Evolutionary conservation across 2,797 vertebrate species (phyloP).

Genomic region (Vultur gryphus): DNA sequence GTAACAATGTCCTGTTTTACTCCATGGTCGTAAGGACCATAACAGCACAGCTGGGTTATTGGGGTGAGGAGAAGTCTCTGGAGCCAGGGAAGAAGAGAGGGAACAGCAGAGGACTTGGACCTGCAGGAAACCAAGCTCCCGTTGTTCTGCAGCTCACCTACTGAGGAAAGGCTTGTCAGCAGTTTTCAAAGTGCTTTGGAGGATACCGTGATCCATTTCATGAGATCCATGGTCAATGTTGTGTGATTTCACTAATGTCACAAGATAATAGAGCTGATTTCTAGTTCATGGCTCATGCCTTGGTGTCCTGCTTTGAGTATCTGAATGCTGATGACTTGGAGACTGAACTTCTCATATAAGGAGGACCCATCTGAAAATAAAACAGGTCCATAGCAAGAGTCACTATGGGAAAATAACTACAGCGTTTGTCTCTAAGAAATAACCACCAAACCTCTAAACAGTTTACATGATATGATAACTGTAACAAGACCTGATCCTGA

Average conservation of each 20-base stretch:
- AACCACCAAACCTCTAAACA: neutral
- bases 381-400: neutral
- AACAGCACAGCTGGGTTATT: neutral
- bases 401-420: neutral
- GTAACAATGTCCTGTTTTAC: neutral
- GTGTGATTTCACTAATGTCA: neutral
- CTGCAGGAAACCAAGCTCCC: neutral
- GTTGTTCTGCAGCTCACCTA: neutral
- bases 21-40: neutral
- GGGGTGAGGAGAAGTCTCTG: neutral
- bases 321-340: neutral
- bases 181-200: neutral
- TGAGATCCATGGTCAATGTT: neutral
- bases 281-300: neutral
- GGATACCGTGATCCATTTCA: accelerated
- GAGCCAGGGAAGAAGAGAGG: neutral
- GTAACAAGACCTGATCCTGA: neutral
- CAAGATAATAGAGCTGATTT: neutral
- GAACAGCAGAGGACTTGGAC: neutral
- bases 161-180: neutral
- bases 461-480: accelerated
- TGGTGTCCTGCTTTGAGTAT: neutral
- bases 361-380: neutral
- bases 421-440: neutral
- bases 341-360: neutral